Evolutionary conservation across 2,888 invertebrate genomes (phyloP).

Genomic region (Idaea aversata): DNA sequence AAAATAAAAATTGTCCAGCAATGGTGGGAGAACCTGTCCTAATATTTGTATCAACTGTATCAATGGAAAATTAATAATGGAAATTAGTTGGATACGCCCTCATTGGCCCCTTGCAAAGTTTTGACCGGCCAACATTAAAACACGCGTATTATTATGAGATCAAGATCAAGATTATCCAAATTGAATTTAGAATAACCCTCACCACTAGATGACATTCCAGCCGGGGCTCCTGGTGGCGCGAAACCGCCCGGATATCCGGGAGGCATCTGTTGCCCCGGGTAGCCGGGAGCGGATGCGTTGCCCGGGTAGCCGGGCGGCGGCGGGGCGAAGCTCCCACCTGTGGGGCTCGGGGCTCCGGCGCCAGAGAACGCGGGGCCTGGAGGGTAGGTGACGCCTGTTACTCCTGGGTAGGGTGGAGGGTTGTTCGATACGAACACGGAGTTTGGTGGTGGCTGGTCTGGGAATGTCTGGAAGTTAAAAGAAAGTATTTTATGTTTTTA

Average conservation of each 20-base stretch:
- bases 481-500: background rate
- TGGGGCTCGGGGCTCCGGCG: slow-evolving; percentile 31
- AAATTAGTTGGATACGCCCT: no score
- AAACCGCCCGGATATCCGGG: slow-evolving; percentile 27
- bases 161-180: slow-evolving; percentile 4
- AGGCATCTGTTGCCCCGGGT: slow-evolving; percentile 24
- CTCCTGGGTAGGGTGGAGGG: slow-evolving; percentile 97
- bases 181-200: slow-evolving; percentile 16
- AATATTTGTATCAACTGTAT: no score
- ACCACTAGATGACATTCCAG: slow-evolving; percentile 64
- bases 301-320: slow-evolving; percentile 29
- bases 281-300: slow-evolving; percentile 29
- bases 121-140: no score
- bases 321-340: slow-evolving; percentile 42
- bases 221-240: slow-evolving; percentile 38
- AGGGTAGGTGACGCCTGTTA: slow-evolving; percentile 67
- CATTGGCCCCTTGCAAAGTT: no score
- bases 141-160: no score
- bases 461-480: slow-evolving; percentile 74
- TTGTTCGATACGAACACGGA: slow-evolving; percentile 93
- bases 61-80: no score
- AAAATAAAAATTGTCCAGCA: no score
- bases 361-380: slow-evolving; percentile 52
- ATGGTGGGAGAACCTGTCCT: no score
- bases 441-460: slow-evolving; percentile 86